phyloP scores from a whole-genome alignment of 2,888 invertebrate species.

The Epsilonema sp. region DNA sequence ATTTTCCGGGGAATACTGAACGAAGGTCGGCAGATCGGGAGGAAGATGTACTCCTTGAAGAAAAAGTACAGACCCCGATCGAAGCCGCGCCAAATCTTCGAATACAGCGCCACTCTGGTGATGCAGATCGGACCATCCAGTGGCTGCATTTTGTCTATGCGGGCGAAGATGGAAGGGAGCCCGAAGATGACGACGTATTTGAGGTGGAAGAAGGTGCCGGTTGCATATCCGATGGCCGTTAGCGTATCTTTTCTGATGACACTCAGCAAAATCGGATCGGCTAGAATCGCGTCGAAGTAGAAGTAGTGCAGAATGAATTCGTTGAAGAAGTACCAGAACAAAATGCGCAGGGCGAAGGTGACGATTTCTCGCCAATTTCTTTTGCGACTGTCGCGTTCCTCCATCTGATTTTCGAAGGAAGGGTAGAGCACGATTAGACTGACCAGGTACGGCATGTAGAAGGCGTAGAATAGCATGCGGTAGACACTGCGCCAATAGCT shows the following conservation, averaged over 20 bases:
- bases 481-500: constrained; percentile 11
- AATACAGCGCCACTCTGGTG: constrained; percentile 32
- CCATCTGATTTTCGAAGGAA: constrained; percentile 22
- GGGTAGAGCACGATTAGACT: constrained; percentile 30
- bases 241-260: background rate
- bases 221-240: background rate
- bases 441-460: constrained; percentile 32
- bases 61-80: constrained; percentile 34
- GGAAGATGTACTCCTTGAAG: constrained; percentile 35
- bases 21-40: constrained; percentile 32
- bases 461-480: constrained; percentile 30
- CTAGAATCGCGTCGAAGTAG: constrained; percentile 24
- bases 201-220: constrained; percentile 31
- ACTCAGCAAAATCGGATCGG: background rate
- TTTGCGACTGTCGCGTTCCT: constrained; percentile 5
- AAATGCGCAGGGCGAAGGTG: constrained; percentile 19
- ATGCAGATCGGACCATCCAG: constrained; percentile 33
- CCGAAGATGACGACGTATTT: constrained; percentile 36
- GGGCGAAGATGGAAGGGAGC: constrained; percentile 29
- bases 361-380: constrained; percentile 13
- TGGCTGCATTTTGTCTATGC: constrained; percentile 31
- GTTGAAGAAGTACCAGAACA: constrained; percentile 29
- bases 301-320: constrained; percentile 28
- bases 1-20: constrained; percentile 28
- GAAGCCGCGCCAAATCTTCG: constrained; percentile 35